Base-by-base conservation (phyloP, 2,113 vertebrate genomes). In the Ramphastos sulfuratus region DNA sequence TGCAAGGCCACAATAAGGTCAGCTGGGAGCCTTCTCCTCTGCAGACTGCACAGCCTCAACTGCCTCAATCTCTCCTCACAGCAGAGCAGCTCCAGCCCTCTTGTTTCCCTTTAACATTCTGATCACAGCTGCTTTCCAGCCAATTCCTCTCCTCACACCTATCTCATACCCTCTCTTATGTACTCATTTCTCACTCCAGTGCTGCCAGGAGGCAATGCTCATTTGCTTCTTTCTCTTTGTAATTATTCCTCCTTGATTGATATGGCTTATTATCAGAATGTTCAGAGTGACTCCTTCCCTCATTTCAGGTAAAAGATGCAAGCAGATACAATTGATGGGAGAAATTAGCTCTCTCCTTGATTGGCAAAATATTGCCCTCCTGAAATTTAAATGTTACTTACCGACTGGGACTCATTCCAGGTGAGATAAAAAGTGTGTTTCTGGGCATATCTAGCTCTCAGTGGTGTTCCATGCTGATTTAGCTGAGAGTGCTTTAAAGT, bases 101-200 rank as follows among this genome's bases (percentile, higher is more conserved):
- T 90, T 71, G 17, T 89, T 97, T 94, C 69, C 54, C 28, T 93
- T 95, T 96, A 85, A 71, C 46, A 88, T 92, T 96, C 74, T 46
- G 74, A 90, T 52, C 81, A 78, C 85, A 85, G 84, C 82, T 4
- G 1, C 0, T 74, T 97, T 97, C 96, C 95, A 94, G 76, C 94
- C 93, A 97, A 46, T 78, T 84, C 83, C 83, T 73, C 63, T 84
- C 46, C 46, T 96, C 94, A 94, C 67, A 95, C 75, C 67, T 94
- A 71, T 42, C 77, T 56, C 35, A 3, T 60, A 72, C 27, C 15
- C n/a, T 94, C 93, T 84, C 80, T 35, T 74, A 24, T 91, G 74
- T 82, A 93, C 58, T 95, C 74, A 98, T 97, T 97, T 97, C 71
- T 91, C 94, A 94, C 92, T 91, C 87, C 90, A 97, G 28, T 96